phyloP scores from a whole-genome alignment of 2,888 invertebrate genomes.

The Pycnomerus fuliginosus region DNA sequence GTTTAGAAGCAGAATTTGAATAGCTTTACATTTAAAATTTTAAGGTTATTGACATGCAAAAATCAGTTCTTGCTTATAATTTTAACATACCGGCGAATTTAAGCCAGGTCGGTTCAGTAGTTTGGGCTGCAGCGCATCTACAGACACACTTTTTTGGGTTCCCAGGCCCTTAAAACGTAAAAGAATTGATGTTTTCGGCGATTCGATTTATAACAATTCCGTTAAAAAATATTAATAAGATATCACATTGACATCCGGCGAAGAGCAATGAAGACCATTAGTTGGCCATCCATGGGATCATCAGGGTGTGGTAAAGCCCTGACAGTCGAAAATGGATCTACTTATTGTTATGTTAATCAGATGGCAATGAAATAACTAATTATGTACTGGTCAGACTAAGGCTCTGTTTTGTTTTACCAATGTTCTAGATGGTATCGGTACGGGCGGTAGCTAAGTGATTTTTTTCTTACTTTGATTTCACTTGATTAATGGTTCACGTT shows the following conservation, averaged over 20 bases:
- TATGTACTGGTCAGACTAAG: slow-evolving; percentile 25
- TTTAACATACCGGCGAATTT: no score
- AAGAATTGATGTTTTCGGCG: no score
- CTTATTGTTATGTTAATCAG: slow-evolving; percentile 46
- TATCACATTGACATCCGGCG: slow-evolving; percentile 18
- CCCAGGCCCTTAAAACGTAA: no score
- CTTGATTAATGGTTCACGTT: slow-evolving; percentile 36
- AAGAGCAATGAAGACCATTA: slow-evolving; percentile 27
- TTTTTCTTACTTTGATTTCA: slow-evolving; percentile 30
- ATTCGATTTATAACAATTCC: background rate
- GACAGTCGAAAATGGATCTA: slow-evolving; percentile 41
- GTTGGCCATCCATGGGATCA: slow-evolving; percentile 22
- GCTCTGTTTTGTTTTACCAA: slow-evolving; percentile 32
- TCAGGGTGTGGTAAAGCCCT: slow-evolving; percentile 33
- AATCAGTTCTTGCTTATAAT: no score
- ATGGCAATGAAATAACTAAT: slow-evolving; percentile 44
- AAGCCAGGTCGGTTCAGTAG: no score
- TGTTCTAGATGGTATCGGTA: slow-evolving; percentile 26
- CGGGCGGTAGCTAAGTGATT: slow-evolving; percentile 36
- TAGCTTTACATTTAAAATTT: no score
- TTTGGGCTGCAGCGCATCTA: no score
- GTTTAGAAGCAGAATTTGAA: no score
- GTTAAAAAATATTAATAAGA: slow-evolving; percentile 15
- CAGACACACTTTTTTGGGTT: no score
- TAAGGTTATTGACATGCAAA: no score